phyloP scores from a whole-genome alignment of 2,888 invertebrate species.

The Phoenoteleia sp. region DNA sequence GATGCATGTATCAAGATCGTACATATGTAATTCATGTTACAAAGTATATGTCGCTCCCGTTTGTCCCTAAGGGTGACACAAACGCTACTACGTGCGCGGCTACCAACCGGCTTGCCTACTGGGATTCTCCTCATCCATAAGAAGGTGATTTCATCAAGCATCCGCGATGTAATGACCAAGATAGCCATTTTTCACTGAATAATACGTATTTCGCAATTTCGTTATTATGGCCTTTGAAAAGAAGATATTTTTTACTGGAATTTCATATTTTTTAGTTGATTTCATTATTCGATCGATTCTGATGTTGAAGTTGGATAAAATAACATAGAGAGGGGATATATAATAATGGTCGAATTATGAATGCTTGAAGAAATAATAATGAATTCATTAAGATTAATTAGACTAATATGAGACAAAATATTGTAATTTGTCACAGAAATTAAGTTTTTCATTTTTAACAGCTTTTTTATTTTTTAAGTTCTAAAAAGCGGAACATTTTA shows the following conservation, averaged over 20 bases:
- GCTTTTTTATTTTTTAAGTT: no score
- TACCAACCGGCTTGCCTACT: slow-evolving; percentile 55
- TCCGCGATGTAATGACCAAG: slow-evolving; percentile 58
- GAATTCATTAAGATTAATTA: no score
- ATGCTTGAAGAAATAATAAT: no score
- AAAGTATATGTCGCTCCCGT: slow-evolving; percentile 59
- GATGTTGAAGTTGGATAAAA: not conserved
- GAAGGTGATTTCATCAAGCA: slow-evolving; percentile 52
- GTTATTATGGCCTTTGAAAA: slow-evolving; percentile 22
- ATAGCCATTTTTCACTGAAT: slow-evolving; percentile 54
- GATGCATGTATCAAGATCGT: slow-evolving; percentile 63
- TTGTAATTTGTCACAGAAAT: no score
- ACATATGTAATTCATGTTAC: slow-evolving; percentile 60
- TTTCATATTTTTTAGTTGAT: slow-evolving; percentile 21
- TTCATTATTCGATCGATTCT: slow-evolving; percentile 20
- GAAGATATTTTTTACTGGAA: slow-evolving; percentile 6
- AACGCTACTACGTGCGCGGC: slow-evolving; percentile 44
- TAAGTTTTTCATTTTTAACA: no score
- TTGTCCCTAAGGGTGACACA: slow-evolving; percentile 68
- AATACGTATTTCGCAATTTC: slow-evolving; percentile 45
- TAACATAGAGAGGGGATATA: not conserved
- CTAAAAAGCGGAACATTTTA: no score
- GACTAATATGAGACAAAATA: no score
- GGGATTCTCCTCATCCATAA: slow-evolving; percentile 6
- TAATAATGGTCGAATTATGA: no score